Evolutionary conservation across 2,797 vertebrate genomes (phyloP).

Genomic region (Lagorchestes hirsutus): DNA sequence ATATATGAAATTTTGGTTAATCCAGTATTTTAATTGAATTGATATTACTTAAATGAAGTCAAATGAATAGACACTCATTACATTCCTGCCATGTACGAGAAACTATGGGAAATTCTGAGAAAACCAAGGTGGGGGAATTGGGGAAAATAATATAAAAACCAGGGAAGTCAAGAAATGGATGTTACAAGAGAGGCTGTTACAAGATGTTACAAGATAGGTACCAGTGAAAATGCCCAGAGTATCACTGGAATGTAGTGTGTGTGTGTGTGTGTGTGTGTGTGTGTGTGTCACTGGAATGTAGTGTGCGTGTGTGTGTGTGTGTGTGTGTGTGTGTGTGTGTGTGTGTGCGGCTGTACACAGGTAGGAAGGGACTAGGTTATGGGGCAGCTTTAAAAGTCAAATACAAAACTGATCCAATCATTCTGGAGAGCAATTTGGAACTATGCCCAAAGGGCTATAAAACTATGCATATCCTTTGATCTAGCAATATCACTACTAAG

Average conservation of each 20-base stretch:
- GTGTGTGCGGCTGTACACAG: background rate
- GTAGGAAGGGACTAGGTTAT: background rate
- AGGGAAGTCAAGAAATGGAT: background rate
- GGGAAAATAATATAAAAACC: background rate
- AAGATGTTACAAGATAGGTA: background rate
- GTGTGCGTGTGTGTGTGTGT: no score
- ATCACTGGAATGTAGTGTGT: background rate
- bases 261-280: no score
- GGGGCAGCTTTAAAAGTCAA: background rate
- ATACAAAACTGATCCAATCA: background rate
- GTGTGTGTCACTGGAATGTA: background rate
- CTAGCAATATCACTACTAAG: background rate
- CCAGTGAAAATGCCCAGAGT: background rate
- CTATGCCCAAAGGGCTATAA: background rate
- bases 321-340: no score
- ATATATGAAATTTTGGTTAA: slow-evolving; percentile 29
- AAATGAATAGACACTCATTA: slow-evolving; percentile 27
- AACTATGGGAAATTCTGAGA: background rate
- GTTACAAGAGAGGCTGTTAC: background rate
- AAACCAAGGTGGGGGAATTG: background rate
- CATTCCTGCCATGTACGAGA: background rate
- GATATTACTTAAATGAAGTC: slow-evolving; percentile 34
- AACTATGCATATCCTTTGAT: background rate
- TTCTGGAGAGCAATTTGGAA: background rate
- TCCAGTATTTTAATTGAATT: slow-evolving; percentile 29